Evolutionary conservation across 2,113 vertebrate genomes (phyloP).

Genomic region (Microcebus tavaratra): DNA sequence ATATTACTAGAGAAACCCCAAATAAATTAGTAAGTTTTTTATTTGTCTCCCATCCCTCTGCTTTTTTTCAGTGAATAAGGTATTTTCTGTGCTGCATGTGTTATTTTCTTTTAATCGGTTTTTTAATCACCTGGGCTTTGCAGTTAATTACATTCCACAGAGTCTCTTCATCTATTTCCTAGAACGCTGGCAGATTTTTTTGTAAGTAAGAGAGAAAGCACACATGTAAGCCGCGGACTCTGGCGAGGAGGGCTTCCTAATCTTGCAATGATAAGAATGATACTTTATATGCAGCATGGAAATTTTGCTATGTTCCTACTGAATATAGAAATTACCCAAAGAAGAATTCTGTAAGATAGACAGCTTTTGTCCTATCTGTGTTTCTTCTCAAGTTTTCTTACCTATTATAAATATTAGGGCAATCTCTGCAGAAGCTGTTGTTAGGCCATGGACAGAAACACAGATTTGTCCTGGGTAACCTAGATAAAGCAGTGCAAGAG

Average conservation of each 20-base stretch:
- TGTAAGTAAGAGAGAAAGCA: constrained; percentile 14
- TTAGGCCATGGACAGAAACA: constrained; percentile 60
- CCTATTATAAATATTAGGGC: constrained; percentile 61
- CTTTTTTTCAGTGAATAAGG: constrained; percentile 3
- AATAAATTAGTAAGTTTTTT: constrained; percentile 39
- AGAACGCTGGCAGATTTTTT: constrained; percentile 66
- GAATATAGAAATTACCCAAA: constrained; percentile 51
- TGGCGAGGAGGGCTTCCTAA: constrained; percentile 53
- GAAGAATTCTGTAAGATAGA: constrained; percentile 57
- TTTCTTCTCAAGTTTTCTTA: constrained; percentile 63
- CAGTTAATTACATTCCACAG: constrained; percentile 71
- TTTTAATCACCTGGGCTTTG: constrained; percentile 70
- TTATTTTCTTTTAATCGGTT: constrained; percentile 64
- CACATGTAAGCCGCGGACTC: background rate
- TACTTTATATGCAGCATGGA: constrained; percentile 59
- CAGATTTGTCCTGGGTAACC: constrained; percentile 73
- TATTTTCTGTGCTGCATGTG: constrained; percentile 50
- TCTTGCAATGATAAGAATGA: constrained; percentile 64
- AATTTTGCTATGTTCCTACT: constrained; percentile 54
- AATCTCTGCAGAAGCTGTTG: constrained; percentile 59
- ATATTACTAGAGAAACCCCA: background rate
- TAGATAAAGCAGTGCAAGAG: constrained; percentile 75
- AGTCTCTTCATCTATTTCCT: constrained; percentile 55
- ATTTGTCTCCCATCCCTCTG: background rate
- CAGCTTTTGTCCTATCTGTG: constrained; percentile 52